These are phyloP conservation scores for Bos javanicus DNA, from an alignment of 2,113 vertebrate species.

Conservation along the genomic window DNA sequence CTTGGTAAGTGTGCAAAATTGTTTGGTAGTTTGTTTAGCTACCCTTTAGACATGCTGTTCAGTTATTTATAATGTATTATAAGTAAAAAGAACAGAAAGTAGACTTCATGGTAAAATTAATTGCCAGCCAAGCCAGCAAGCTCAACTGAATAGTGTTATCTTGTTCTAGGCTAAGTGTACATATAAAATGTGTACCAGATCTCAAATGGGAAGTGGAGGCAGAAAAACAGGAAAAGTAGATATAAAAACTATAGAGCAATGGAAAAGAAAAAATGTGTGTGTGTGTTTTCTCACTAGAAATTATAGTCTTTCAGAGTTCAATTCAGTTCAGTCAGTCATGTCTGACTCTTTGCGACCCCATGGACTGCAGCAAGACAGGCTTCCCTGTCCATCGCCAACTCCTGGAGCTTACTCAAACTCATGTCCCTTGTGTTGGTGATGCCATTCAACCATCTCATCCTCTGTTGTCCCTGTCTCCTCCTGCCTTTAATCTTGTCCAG, in stretches of 20 bases:
- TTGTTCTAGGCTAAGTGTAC: neutral
- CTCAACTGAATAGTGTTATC: neutral
- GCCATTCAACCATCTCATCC: neutral
- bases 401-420: neutral
- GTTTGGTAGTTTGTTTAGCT: slow-evolving; percentile 34
- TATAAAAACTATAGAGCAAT: neutral
- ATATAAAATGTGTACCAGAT: neutral
- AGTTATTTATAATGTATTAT: slow-evolving; percentile 56
- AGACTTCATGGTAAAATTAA: slow-evolving; percentile 22
- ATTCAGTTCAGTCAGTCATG: neutral
- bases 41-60: slow-evolving; percentile 33
- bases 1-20: neutral
- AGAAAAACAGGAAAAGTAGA: neutral
- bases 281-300: neutral
- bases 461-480: neutral
- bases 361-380: neutral
- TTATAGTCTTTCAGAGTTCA: neutral
- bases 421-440: neutral
- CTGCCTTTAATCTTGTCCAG: neutral
- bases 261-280: neutral
- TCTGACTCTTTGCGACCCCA: neutral
- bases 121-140: neutral
- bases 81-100: slow-evolving; percentile 41
- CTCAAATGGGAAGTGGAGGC: neutral
- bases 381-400: neutral